A percentile compares a stretch with the other conserved stretches of the same genome.
These are phyloP conservation scores for Sebastes dallii DNA, from an alignment of 2,797 vertebrate species.

Conservation along the genomic window DNA sequence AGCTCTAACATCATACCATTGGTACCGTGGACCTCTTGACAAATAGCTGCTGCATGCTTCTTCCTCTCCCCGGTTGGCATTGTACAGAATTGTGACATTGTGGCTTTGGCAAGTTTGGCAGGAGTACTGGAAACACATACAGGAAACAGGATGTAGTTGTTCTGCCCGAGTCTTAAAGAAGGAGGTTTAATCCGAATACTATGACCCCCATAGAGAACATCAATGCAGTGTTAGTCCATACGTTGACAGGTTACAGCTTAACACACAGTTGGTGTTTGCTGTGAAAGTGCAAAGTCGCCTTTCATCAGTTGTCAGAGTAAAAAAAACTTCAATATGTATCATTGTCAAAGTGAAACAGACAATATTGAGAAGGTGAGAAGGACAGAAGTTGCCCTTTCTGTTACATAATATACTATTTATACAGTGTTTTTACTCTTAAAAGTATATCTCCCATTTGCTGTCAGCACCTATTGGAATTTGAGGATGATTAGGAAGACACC, in stretches of 20 bases:
- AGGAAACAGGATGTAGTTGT: constrained; percentile 57
- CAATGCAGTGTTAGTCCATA: background rate
- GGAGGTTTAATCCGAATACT: background rate
- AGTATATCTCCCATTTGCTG: background rate
- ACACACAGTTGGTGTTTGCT: background rate
- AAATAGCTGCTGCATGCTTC: constrained; percentile 90
- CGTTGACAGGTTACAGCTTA: background rate
- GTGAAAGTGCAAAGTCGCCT: background rate
- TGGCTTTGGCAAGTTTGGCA: constrained; percentile 65
- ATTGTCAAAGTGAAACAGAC: background rate
- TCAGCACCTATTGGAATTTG: background rate
- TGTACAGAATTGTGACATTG: constrained; percentile 90
- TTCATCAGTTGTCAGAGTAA: background rate
- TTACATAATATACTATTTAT: constrained; percentile 1
- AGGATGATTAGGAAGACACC: background rate
- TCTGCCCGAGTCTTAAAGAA: constrained; percentile 21
- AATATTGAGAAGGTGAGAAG: background rate
- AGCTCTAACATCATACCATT: constrained; percentile 82
- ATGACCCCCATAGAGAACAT: background rate
- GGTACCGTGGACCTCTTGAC: constrained; percentile 89
- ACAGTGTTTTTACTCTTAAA: background rate
- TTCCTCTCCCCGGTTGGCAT: constrained; percentile 88
- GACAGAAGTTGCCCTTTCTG: background rate
- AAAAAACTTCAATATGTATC: background rate
- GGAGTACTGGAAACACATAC: constrained; percentile 76